Base-by-base conservation (phyloP, 1,140 invertebrate genomes). In the Drosophila subpulchrella region DNA sequence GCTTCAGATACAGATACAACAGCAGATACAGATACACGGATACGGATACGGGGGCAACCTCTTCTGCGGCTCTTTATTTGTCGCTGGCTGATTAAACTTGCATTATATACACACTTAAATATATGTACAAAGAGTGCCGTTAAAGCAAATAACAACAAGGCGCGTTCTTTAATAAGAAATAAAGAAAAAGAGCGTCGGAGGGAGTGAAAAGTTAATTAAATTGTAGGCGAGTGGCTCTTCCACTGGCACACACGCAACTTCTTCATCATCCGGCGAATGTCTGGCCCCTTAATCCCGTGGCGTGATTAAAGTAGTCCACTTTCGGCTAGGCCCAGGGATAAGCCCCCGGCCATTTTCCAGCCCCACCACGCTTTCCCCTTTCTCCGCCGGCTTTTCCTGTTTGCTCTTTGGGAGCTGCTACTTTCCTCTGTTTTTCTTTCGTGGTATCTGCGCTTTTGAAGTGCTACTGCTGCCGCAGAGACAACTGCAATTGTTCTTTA, bases 281-380 rank as follows among this genome's bases (percentile, higher is more conserved):
- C 70, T 61, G 74, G 51, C 53, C 83, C 82, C 84, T 80, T 88
- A 88, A 86, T 86, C 83, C 83, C 83, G 86, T 86, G 83, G 83
- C 83, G 84, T 86, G 83, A 86, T 86, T 86, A 86, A 86, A 86
- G 84, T 83, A 88, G 83, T 89, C 83, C 83, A 85, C 72, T 71
- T 57, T 44, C 24, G 74, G 55, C 71, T 54, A 24, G 67, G 67
- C 55, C 60, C 55, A 46, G 65, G 65, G 60, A 68, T 68, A 44
- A 42, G 51, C 20, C 65, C 44, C 12, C 36, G 36, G 36, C 36
- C 27, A 6, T 50, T 50, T 50, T 27, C 62, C 20, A 13, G 24
- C 54, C 6, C 34, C 15, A 30, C 41, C 62, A 11, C 34, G 13
- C 36, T n/a, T 27, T 10, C 20, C 63, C 13, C 15, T 6, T 36